phyloP scores from a whole-genome alignment of 2,797 vertebrate species.

The Channallabes apus region DNA sequence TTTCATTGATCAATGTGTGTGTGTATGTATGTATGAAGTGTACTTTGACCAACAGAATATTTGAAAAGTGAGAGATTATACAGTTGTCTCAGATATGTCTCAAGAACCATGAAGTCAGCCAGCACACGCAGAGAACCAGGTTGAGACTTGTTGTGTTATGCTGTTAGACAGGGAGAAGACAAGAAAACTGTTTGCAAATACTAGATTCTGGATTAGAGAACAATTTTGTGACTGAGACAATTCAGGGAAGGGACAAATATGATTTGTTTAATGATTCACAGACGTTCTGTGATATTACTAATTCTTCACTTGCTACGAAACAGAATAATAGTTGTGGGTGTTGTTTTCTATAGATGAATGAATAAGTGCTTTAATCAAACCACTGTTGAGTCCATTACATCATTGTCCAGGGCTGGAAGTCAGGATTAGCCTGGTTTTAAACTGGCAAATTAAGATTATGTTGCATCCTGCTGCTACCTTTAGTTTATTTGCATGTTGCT shows the following conservation, averaged over 20 bases:
- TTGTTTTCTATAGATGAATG: background rate
- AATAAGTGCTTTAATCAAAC: too few relatives aligned
- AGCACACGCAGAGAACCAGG: conserved; percentile 45
- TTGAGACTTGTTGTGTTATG: conserved; percentile 50
- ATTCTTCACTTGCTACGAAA: background rate
- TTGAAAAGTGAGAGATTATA: background rate
- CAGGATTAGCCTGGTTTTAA: background rate
- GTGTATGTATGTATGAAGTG: background rate
- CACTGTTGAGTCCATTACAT: background rate
- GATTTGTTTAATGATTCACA: background rate
- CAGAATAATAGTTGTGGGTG: background rate
- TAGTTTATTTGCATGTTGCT: background rate
- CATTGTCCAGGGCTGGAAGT: background rate
- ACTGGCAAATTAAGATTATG: background rate
- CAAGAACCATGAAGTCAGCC: background rate
- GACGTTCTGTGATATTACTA: background rate
- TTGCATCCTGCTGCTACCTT: background rate
- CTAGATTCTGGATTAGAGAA: conserved; percentile 7
- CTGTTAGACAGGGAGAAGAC: background rate
- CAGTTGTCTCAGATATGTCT: conserved; percentile 26
- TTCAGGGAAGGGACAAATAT: background rate
- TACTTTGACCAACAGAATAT: background rate
- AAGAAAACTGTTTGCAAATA: background rate
- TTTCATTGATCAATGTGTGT: background rate
- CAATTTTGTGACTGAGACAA: background rate